Evolutionary conservation across 1,140 invertebrate species (phyloP).

Genomic region (Lepidurus apus): DNA sequence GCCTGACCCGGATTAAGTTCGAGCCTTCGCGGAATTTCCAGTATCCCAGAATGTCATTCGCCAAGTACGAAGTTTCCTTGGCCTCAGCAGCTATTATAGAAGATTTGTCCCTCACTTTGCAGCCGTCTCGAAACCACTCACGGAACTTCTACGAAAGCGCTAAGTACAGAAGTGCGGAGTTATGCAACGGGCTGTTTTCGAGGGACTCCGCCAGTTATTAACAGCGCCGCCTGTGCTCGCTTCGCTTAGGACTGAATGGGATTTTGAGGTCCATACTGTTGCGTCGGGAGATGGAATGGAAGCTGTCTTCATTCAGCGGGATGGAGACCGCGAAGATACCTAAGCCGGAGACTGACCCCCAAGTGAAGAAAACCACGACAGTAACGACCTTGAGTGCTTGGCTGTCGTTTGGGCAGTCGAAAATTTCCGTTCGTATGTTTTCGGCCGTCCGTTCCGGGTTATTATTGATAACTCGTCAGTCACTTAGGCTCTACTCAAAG

Average conservation of each 20-base stretch:
- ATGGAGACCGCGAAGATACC: slow-evolving; percentile 33
- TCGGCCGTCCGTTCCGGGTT: slow-evolving; percentile 44
- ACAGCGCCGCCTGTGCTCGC: neutral
- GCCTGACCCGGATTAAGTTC: neutral
- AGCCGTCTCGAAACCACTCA: neutral
- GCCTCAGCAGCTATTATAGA: too few species aligned
- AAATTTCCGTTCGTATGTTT: slow-evolving; percentile 43
- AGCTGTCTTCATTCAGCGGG: slow-evolving; percentile 43
- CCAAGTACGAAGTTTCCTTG: neutral
- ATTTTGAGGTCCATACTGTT: slow-evolving; percentile 43
- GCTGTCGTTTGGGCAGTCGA: slow-evolving; percentile 45
- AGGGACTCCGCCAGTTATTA: neutral
- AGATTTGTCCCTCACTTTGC: neutral
- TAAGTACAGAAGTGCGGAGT: neutral
- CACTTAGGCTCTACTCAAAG: slow-evolving; percentile 42
- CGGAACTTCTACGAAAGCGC: neutral
- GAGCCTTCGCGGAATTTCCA: neutral
- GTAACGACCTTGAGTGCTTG: slow-evolving; percentile 46
- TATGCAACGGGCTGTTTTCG: neutral
- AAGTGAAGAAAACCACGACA: slow-evolving; percentile 38
- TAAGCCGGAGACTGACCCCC: neutral
- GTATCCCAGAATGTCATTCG: neutral
- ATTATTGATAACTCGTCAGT: slow-evolving; percentile 46
- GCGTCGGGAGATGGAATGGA: slow-evolving; percentile 42
- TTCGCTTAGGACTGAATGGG: neutral